Conservation (phyloP, 2,888 invertebrate species). For the Dorcus parallelipipedus region DNA sequence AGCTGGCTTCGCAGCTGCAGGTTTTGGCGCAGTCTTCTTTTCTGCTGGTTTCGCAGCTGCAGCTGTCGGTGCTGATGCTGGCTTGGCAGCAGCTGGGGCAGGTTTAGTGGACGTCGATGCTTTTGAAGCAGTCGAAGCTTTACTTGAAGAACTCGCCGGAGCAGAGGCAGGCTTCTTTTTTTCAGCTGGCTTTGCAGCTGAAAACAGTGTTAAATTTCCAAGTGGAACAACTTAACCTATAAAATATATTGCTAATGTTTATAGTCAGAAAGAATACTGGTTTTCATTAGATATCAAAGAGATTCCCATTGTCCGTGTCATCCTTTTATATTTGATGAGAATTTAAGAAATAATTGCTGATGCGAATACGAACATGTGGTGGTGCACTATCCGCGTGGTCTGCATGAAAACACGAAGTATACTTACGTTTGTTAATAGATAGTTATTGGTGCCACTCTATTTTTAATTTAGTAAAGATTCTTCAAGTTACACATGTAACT, state of each 20-base stretch:
- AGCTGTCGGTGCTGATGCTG: constrained; percentile 46
- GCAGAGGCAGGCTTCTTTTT: constrained; percentile 53
- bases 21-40: constrained; percentile 39
- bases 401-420: no score
- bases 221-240: no score
- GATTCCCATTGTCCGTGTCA: constrained; percentile 53
- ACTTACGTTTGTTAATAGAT: no score
- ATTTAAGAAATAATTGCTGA: no score
- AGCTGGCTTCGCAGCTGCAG: constrained; percentile 48
- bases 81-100: constrained; percentile 38
- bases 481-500: neutral
- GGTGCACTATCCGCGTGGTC: no score
- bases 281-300: constrained; percentile 50
- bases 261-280: neutral
- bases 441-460: neutral
- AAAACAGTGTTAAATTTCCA: constrained; percentile 17
- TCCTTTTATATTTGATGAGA: constrained; percentile 35
- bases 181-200: constrained; percentile 56
- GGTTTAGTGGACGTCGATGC: constrained; percentile 26
- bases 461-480: neutral
- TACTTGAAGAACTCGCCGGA: constrained; percentile 39
- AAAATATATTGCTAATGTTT: no score
- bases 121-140: constrained; percentile 40
- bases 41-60: constrained; percentile 45
- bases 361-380: no score